A percentile compares a stretch with the other conserved stretches of the same genome.
Evolutionary conservation across 1,140 invertebrate species (phyloP).

Genomic region (Augochlora pura): DNA sequence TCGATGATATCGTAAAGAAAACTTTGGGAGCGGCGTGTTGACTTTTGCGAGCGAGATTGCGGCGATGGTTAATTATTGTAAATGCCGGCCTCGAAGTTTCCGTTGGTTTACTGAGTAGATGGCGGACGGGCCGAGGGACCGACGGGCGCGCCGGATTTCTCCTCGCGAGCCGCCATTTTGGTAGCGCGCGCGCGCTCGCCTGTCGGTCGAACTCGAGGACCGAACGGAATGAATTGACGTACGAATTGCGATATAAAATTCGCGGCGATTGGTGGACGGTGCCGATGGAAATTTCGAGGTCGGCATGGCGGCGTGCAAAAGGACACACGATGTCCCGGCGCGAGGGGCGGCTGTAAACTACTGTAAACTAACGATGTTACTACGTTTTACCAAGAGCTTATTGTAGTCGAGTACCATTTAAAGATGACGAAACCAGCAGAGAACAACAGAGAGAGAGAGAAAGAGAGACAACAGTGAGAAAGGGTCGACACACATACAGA

Average conservation of each 20-base stretch:
- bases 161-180: conserved; percentile 47
- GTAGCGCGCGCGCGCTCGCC: conserved; percentile 33
- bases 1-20: no score
- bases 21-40: conserved; percentile 26
- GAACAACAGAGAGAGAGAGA: no score
- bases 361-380: conserved; percentile 81
- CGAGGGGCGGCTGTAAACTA: conserved; percentile 78
- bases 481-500: conserved; percentile 34
- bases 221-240: no score
- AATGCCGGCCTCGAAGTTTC: conserved; percentile 71
- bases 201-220: no score
- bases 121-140: not conserved
- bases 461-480: not conserved
- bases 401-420: conserved; percentile 80
- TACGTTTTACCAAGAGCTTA: conserved; percentile 81
- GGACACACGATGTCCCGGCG: conserved; percentile 60
- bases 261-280: not conserved
- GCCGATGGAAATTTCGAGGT: conserved; percentile 65
- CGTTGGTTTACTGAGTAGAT: no score
- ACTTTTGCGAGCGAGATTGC: conserved; percentile 1
- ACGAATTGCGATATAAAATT: no score
- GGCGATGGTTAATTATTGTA: conserved; percentile 28
- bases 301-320: conserved; percentile 72
- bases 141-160: not conserved
- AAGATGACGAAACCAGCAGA: conserved; percentile 28